These are phyloP conservation scores for Volucella inanis DNA, from an alignment of 2,888 invertebrate species.

Conservation along the genomic window DNA sequence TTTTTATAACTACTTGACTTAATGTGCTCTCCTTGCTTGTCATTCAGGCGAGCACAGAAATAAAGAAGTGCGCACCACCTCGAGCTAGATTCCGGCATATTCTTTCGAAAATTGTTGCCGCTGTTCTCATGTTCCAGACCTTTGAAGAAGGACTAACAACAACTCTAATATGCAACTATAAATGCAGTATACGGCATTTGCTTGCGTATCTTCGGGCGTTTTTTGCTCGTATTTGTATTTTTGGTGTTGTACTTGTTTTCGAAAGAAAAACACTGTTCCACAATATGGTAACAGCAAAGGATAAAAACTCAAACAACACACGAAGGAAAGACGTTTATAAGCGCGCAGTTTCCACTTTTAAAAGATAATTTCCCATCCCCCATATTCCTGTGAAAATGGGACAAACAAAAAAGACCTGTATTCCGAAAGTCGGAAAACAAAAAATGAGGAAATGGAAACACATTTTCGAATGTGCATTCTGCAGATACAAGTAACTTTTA, in stretches of 20 bases:
- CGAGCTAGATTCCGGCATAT: conserved; percentile 2
- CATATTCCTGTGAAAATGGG: background rate
- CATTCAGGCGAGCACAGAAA: conserved; percentile 13
- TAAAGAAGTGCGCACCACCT: background rate
- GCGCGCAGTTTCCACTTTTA: conserved; percentile 29
- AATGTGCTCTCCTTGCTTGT: conserved; percentile 37
- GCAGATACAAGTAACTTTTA: conserved; percentile 63
- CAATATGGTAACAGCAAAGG: conserved; percentile 21
- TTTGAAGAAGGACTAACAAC: conserved; percentile 29
- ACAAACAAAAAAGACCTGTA: conserved; percentile 16
- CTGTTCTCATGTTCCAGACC: background rate
- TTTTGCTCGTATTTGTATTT: conserved; percentile 34
- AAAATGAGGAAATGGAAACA: conserved; percentile 28
- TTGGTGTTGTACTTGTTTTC: conserved; percentile 14
- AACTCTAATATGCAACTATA: conserved; percentile 48
- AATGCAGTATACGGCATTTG: conserved; percentile 70
- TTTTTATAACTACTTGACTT: conserved; percentile 62
- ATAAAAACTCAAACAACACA: conserved; percentile 37
- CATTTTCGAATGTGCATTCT: conserved; percentile 54
- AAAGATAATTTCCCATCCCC: conserved; percentile 32
- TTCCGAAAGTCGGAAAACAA: background rate
- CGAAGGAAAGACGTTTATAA: conserved; percentile 9
- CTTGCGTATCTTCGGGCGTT: conserved; percentile 59
- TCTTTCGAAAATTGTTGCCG: conserved; percentile 12
- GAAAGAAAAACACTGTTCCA: conserved; percentile 32